These are phyloP conservation scores for Aphelenchoides fujianensis DNA, from an alignment of 1,140 invertebrate species.

Conservation along the genomic window DNA sequence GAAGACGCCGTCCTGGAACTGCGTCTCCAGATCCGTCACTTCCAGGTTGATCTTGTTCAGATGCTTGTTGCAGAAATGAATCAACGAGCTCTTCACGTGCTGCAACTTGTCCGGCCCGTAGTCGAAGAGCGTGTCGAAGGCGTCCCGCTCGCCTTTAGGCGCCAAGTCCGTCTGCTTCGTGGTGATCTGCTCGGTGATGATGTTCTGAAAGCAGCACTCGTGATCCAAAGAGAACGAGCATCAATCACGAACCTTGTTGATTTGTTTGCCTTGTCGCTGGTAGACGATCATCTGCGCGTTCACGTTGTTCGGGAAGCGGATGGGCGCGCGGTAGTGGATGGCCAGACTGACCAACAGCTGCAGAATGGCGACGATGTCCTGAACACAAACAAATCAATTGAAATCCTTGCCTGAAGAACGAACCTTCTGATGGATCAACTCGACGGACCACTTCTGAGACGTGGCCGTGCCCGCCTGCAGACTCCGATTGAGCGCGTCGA, in stretches of 20 bases:
- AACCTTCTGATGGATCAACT: conserved; percentile 67
- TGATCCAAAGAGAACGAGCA: not conserved
- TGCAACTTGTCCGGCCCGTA: conserved; percentile 94
- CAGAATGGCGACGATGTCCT: conserved; percentile 90
- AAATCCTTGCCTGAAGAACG: not conserved
- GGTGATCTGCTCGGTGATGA: conserved; percentile 80
- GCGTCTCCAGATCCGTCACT: conserved; percentile 84
- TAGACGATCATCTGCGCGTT: conserved; percentile 69
- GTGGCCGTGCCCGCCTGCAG: conserved; percentile 63
- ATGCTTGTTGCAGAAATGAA: conserved; percentile 97
- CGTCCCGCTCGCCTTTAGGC: conserved; percentile 72
- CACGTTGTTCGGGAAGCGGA: conserved; percentile 91
- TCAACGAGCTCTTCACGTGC: conserved; percentile 85
- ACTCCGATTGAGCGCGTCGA: conserved; percentile 79
- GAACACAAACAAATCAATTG: not conserved
- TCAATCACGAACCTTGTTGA: conserved; percentile 35
- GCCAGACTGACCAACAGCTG: conserved; percentile 88
- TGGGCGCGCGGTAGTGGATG: conserved; percentile 86
- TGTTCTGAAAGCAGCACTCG: conserved; percentile 35
- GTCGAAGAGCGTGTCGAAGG: conserved; percentile 97
- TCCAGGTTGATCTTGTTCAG: conserved; percentile 93
- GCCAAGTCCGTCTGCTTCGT: conserved; percentile 56
- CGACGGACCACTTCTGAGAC: conserved; percentile 92
- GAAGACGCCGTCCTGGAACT: conserved; percentile 96
- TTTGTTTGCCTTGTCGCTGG: conserved; percentile 37